phyloP scores from a whole-genome alignment of 2,888 invertebrate genomes.

The Amphiduros pacificus region DNA sequence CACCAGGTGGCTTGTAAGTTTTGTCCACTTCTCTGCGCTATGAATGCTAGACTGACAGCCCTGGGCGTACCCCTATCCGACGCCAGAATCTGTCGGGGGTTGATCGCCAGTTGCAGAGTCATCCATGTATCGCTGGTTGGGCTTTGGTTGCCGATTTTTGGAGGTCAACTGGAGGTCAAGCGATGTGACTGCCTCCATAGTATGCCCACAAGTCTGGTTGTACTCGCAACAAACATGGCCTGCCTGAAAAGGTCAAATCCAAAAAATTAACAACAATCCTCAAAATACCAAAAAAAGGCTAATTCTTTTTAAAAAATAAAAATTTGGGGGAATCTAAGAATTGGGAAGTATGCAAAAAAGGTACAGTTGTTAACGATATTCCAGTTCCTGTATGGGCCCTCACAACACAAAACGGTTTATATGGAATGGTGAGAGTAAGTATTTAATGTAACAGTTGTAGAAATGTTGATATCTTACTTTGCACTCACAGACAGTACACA shows the following conservation, averaged over 20 bases:
- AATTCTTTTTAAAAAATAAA: no score
- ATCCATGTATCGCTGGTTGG: no score
- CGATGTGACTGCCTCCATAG: background rate
- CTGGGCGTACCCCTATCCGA: background rate
- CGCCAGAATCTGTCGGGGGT: background rate
- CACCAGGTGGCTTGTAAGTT: no score
- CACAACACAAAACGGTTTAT: no score
- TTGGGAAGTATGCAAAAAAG: no score
- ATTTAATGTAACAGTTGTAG: background rate
- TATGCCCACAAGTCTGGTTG: background rate
- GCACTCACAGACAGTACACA: conserved; percentile 54
- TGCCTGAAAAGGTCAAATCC: background rate
- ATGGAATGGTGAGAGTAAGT: background rate
- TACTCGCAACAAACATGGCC: conserved; percentile 3
- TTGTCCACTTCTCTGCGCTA: no score
- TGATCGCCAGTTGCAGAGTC: no score
- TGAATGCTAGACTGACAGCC: background rate
- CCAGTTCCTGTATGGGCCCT: no score
- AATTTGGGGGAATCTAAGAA: no score
- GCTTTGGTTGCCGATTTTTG: no score
- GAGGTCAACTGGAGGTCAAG: background rate
- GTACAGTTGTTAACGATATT: no score
- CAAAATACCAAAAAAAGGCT: background rate
- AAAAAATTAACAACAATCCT: background rate
- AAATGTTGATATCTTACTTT: conserved; percentile 34